Base-by-base conservation (phyloP, 2,797 vertebrate genomes). In the Adrianichthys oophorus region DNA sequence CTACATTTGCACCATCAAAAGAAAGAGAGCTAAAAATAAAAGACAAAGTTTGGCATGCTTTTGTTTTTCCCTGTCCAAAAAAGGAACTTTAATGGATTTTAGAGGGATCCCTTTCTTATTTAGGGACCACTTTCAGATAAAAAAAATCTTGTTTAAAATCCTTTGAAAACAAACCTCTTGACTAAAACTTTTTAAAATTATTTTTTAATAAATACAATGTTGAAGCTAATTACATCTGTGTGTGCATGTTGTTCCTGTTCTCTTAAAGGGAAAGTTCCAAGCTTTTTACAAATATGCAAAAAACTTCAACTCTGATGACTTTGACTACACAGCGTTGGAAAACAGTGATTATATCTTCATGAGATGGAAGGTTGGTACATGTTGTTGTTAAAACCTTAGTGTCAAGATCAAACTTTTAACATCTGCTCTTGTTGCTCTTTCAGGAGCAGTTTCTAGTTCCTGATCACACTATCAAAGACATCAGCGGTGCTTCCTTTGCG, bases 391-490 rank as follows among this genome's bases (percentile, higher is more conserved):
- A 41, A 0, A 40, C 0, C 41, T 41, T 23, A 12, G 32, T 17
- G 26, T 55, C 41, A 0, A 15, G 5, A 37, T 45, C 24, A 1
- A 45, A 6, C 51, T 63, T 37, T 41, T 52, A 55, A 72, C 52
- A 15, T 59, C 18, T 0, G 0, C 17, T 65, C 1, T 32, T 17
- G 24, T 54, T 43, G 19, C 16, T 1, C 45, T 17, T 3, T 21
- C 86, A 99, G 97, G 97, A 99, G 67, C 97, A 99, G 90, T 99
- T 99, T 82, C 85, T 99, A 37, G 96, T 99, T 64, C 97, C 96
- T 8, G 97, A 99, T 87, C 97, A 98, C 90, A 99, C 98, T 1
- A 99, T 99, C 88, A 98, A 93, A 85, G 98, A 99, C 88, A 98
- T 98, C 87, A 99, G 96, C 0, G 98, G 98, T 8, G 96, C 98